A percentile compares a stretch with the other conserved stretches of the same genome.
These are phyloP conservation scores for Drosophila anomalipes DNA, from an alignment of 2,888 invertebrate genomes.

Conservation along the genomic window DNA sequence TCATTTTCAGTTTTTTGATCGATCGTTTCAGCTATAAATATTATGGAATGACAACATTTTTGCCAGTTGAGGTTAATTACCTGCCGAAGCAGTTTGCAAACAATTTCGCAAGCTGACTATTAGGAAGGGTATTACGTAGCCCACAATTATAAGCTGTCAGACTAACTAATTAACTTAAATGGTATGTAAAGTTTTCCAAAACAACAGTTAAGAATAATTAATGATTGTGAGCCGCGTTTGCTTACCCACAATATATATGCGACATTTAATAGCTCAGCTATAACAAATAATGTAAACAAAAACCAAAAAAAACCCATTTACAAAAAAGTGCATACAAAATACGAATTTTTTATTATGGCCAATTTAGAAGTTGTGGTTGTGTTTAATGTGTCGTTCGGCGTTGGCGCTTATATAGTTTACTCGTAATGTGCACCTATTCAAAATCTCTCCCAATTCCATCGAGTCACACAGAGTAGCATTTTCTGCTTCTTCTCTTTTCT, in stretches of 20 bases:
- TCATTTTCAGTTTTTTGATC: not conserved
- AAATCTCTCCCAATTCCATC: not conserved
- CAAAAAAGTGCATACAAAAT: not conserved
- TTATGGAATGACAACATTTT: not conserved
- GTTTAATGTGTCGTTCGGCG: not conserved
- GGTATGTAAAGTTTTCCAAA: not conserved
- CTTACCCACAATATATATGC: not conserved
- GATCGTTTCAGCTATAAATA: not conserved
- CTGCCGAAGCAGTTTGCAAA: not conserved
- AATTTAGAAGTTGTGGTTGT: not conserved
- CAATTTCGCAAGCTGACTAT: not conserved
- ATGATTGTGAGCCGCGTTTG: not conserved
- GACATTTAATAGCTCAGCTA: not conserved
- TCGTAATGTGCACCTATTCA: not conserved
- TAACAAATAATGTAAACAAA: not conserved
- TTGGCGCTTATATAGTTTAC: not conserved
- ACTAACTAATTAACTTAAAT: not conserved
- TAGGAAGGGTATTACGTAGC: not conserved
- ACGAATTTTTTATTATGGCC: not conserved
- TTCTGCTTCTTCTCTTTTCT: constrained; percentile 1
- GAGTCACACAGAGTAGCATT: not conserved
- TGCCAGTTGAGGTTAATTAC: not conserved
- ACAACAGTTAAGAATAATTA: not conserved
- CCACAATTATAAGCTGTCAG: not conserved
- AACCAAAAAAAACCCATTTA: not conserved